A percentile compares a stretch with the other conserved stretches of the same genome.
phyloP scores from a whole-genome alignment of 2,797 vertebrate species.

The Mus caroli region DNA sequence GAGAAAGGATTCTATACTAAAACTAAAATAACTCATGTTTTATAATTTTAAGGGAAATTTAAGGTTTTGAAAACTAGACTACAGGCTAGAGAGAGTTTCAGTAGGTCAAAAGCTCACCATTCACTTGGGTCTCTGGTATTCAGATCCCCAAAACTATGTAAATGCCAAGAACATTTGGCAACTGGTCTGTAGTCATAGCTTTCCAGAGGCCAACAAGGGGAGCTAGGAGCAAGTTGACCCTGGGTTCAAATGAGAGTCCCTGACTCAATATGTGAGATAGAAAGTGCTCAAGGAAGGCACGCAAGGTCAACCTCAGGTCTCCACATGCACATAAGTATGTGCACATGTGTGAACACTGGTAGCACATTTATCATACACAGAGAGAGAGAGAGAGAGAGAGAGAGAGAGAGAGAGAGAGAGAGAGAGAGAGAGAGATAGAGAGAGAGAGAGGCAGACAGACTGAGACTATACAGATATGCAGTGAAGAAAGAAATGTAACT shows the following conservation, averaged over 20 bases:
- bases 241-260: not conserved
- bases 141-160: not conserved
- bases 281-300: not conserved
- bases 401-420: too few species aligned
- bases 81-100: not conserved
- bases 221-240: not conserved
- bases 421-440: not conserved
- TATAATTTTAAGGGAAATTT: conserved; percentile 14
- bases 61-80: not conserved
- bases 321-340: not conserved
- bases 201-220: not conserved
- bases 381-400: too few species aligned
- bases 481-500: not conserved
- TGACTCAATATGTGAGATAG: not conserved
- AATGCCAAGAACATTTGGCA: not conserved
- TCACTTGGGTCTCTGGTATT: not conserved
- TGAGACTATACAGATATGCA: not conserved
- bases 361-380: not conserved
- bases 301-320: not conserved
- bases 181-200: not conserved
- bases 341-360: not conserved
- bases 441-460: not conserved
- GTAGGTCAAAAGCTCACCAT: not conserved
- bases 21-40: conserved; percentile 5
- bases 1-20: not conserved